Evolutionary conservation across 2,113 vertebrate species (phyloP).

Genomic region (Oophaga pumilio): DNA sequence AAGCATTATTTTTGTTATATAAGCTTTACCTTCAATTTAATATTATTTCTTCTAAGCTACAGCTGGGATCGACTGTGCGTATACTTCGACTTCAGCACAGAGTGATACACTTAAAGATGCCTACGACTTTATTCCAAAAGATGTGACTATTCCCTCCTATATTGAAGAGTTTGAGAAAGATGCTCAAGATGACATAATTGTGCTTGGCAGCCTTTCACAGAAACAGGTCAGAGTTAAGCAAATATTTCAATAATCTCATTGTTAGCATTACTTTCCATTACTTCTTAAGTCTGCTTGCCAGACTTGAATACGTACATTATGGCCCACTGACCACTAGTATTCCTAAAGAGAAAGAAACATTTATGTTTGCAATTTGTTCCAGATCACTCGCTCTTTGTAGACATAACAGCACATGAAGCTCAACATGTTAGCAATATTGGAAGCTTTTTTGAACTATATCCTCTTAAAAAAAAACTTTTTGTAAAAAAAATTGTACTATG

Average conservation of each 20-base stretch:
- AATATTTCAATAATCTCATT: slow-evolving; percentile 76
- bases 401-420: slow-evolving; percentile 25
- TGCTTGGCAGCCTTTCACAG: slow-evolving; percentile 81
- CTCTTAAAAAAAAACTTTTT: not conserved
- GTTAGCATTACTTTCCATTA: slow-evolving; percentile 70
- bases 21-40: not conserved
- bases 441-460: not conserved
- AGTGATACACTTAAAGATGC: slow-evolving; percentile 56
- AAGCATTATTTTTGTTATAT: not conserved
- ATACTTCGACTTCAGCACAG: not conserved
- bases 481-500: not conserved
- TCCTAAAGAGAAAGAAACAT: slow-evolving; percentile 45
- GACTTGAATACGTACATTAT: slow-evolving; percentile 64
- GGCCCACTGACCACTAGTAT: slow-evolving; percentile 40
- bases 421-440: not conserved
- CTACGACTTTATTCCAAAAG: slow-evolving; percentile 64
- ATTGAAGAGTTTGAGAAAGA: slow-evolving; percentile 78
- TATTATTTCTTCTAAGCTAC: slow-evolving; percentile 34
- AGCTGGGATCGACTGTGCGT: slow-evolving; percentile 28
- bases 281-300: slow-evolving; percentile 67
- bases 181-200: slow-evolving; percentile 82
- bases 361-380: slow-evolving; percentile 39
- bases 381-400: slow-evolving; percentile 36
- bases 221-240: slow-evolving; percentile 87
- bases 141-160: slow-evolving; percentile 76